Base-by-base conservation (phyloP, 2,888 invertebrate species). In the Eretmocerus hayati region DNA sequence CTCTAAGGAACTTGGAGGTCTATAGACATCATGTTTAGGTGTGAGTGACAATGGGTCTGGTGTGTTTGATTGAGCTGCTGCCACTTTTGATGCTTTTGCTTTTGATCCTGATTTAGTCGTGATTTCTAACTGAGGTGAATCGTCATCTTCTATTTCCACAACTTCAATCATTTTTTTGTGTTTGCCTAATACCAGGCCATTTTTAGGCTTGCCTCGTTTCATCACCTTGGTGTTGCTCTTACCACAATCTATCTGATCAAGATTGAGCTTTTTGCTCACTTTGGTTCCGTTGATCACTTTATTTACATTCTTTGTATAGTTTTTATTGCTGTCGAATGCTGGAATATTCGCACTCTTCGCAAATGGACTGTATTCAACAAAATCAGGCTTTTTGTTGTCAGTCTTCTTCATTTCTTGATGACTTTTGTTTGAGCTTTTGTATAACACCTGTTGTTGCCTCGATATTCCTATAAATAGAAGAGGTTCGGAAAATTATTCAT, bases 261-360 rank as follows among this genome's bases (percentile, higher is more conserved):
- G 30, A 21, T 58, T 56, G 32, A 62, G 53, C 41, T 63, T 63
- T 40, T 69, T 62, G 52, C 57, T 62, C n/a, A 64, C 54, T 52
- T 61, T 66, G 44, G 63, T 58, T 11, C 67, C 69, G 42, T 71
- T 71, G 11, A 67, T 40, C 21, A 61, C 55, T 47, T 59, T 62
- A 45, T 57, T 63, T 16, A 59, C 47, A 26, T 55, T 60, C 37
- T 65, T 67, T 1, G 67, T 57, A 40, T 66, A 68, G 48, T 68
- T 69, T 41, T 71, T 69, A 37, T 71, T 68, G 16, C 56, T 61
- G 30, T 71, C 68, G 20, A 61, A 66, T 1, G 62, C 53, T 5
- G 60, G 9, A 8, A 60, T 46, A 3, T 58, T 54, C 4, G 8
- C 21, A n/a, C 38, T 20, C n/a, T 35, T 41, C 6, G 49, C 50